phyloP scores from a whole-genome alignment of 2,113 vertebrate genomes.

The Heterotis niloticus region DNA sequence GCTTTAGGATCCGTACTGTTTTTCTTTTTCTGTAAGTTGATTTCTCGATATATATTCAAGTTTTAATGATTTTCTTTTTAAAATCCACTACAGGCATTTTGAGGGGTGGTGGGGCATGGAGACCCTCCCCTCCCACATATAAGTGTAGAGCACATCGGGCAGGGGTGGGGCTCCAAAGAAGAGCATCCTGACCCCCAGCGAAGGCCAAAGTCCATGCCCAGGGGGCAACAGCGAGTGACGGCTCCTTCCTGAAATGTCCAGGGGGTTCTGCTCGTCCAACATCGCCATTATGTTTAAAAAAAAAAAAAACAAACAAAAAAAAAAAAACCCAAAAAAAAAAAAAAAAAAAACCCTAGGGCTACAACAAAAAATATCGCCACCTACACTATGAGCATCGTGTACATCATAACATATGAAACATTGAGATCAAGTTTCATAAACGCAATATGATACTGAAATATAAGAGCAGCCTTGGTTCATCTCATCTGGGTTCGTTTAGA shows the following conservation, averaged over 20 bases:
- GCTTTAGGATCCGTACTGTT: conserved; percentile 54
- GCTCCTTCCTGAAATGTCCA: conserved; percentile 38
- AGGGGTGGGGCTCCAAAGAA: conserved; percentile 25
- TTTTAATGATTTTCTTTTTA: conserved; percentile 44
- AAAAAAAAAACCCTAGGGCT: background rate
- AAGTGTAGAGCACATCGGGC: conserved; percentile 38
- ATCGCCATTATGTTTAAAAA: conserved; percentile 45
- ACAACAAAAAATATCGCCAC: conserved; percentile 26
- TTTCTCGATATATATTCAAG: conserved; percentile 46
- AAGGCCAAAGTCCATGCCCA: conserved; percentile 46
- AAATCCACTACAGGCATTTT: conserved; percentile 45
- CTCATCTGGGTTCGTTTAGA: conserved; percentile 32
- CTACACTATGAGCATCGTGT: conserved; percentile 40
- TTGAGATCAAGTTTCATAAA: conserved; percentile 30
- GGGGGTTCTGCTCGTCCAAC: conserved; percentile 20
- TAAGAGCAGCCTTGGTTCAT: conserved; percentile 56
- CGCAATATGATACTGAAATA: conserved; percentile 53
- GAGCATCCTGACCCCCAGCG: conserved; percentile 27
- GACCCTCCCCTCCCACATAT: background rate
- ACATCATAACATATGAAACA: conserved; percentile 41
- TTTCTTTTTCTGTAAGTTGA: conserved; percentile 31
- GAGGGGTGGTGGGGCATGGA: conserved; percentile 16
- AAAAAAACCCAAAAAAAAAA: conserved; percentile 32
- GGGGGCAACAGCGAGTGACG: conserved; percentile 20
- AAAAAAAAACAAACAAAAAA: conserved; percentile 26